Evolutionary conservation across 2,797 vertebrate species (phyloP), one percentile per base, ranked within the genome.

Genomic region (Clarias pachynema): DNA sequence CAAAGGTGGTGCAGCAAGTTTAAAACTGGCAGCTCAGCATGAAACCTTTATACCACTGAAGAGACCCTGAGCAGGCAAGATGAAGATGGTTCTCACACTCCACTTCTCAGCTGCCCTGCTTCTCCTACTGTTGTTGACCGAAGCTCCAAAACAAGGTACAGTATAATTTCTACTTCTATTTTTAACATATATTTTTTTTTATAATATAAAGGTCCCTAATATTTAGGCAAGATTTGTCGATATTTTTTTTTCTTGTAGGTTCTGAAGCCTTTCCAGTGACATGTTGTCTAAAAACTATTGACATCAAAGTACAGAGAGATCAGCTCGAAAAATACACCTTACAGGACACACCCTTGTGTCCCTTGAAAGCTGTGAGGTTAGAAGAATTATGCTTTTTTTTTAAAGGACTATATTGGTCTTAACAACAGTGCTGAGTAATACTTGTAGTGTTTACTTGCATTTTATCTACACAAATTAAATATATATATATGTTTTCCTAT

Each of bases 311-410:
- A 81, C 22, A 1, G 0, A 16, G 44, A 53, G 26, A 81, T 0
- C 3, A 0, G 1, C 87, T 95, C 78, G 40, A 0, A 15, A 37
- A 1, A 0, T 95, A 94, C 74, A 91, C 84, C 9, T 0, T 6
- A 2, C 92, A 95, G 73, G 0, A 7, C 0, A 40, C 0, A 0
- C 8, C 90, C 0, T 0, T 88, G 0, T 95, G 94, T 74, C 0
- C n/a, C 9, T 3, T 91, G 14, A 0, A 65, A 0, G 93, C 87
- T 84, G 90, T 95, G 22, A 91, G 92, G 94, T 95, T 90, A 93
- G 94, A 93, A 6, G 15, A 26, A 72, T 2, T 16, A 26, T 31
- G 40, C 26, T 2, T 2, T 26, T 63, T 10, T 8, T 65, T 66
- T 29, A 7, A 70, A 22, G 4, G 69, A 37, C 24, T 15, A 15